phyloP scores from a whole-genome alignment of 1,140 invertebrate species.

The Heliothis subflexa region DNA sequence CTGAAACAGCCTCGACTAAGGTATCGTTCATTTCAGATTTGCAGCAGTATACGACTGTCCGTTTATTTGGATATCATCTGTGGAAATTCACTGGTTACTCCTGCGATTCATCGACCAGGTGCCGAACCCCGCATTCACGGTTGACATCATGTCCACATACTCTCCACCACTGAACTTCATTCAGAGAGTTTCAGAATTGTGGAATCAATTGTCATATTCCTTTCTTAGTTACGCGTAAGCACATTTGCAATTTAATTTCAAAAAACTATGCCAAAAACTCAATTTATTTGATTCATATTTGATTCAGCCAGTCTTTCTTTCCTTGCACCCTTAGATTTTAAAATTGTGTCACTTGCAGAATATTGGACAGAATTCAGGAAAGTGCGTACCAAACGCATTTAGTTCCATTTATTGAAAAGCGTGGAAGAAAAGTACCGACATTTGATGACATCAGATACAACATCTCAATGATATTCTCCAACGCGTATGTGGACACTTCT shows the following conservation, averaged over 20 bases:
- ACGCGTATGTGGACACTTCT: constrained; percentile 57
- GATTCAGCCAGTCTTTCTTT: no score
- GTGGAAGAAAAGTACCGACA: constrained; percentile 21
- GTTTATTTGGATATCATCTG: constrained; percentile 56
- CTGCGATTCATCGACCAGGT: constrained; percentile 54
- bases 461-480: constrained; percentile 58
- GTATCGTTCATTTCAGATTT: constrained; percentile 43
- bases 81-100: constrained; percentile 55
- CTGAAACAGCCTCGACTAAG: not conserved
- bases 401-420: constrained; percentile 36
- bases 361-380: constrained; percentile 10
- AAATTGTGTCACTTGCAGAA: not conserved
- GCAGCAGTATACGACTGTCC: constrained; percentile 53
- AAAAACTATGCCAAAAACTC: no score
- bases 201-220: not conserved
- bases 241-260: not conserved
- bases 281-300: no score
- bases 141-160: constrained; percentile 53
- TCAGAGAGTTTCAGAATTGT: constrained; percentile 51
- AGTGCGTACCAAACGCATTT: constrained; percentile 9
- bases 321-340: no score
- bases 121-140: constrained; percentile 58
- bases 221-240: constrained; percentile 2
- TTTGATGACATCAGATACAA: constrained; percentile 54
- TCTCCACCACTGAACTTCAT: constrained; percentile 47